Evolutionary conservation across 2,113 vertebrate species (phyloP), one percentile per base, ranked within the genome.

Genomic region (Himantopus leucocephalus): DNA sequence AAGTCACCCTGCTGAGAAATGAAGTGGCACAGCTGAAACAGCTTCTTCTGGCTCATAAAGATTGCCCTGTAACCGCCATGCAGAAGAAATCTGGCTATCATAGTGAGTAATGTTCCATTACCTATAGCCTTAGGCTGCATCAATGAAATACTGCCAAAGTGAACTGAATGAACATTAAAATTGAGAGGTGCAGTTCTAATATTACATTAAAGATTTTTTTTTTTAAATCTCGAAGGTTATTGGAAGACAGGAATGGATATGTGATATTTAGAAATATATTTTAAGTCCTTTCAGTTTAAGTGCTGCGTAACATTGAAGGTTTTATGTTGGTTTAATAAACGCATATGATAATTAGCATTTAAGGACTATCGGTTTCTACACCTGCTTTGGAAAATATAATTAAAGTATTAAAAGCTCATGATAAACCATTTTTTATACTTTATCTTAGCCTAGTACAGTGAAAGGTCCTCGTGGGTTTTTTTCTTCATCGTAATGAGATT

Each of bases 41-140:
- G 99, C 99, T 99, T 98, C 99, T 99, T 97, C 99, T 99, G 99
- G 99, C 99, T 99, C 99, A 99, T 99, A 99, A 99, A 99, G 99
- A 99, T 99, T 99, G 99, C 98, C 99, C 99, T 97, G 99, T 99
- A 98, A 99, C 99, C 26, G 99, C 99, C 98, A 99, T 99, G 99
- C 99, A 99, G 99, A 99, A 99, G 99, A 99, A 99, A 98, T 99
- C 99, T 98, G 99, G 98, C 99, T 99, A 99, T 99, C 99, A 99
- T 98, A 98, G 99, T 99, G 99, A 99, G 99, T 99, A 99, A 99
- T 99, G 99, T 98, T 97, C 98, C 98, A 98, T 99, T 98, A 98
- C 98, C 98, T 98, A 95, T 97, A 97, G 98, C 98, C 98, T 92
- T 95, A 97, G 98, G 99, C 98, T 98, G 79, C 92, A 27, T 97